phyloP scores from a whole-genome alignment of 2,797 vertebrate genomes.

The Miichthys miiuy region DNA sequence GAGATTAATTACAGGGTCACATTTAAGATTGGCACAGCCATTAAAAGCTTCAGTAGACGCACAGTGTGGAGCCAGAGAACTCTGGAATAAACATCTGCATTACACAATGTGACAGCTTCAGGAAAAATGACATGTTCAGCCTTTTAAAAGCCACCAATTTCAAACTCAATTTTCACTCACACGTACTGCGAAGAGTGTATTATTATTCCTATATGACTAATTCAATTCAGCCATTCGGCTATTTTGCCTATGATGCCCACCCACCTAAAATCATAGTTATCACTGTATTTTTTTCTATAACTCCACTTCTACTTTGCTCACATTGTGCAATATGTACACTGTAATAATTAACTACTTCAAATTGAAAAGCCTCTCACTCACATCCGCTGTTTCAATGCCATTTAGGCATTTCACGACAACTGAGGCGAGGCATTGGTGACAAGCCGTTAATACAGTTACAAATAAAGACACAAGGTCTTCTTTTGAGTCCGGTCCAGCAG shows the following conservation, averaged over 20 bases:
- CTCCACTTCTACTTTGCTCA: constrained; percentile 28
- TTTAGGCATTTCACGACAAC: constrained; percentile 32
- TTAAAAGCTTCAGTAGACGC: constrained; percentile 24
- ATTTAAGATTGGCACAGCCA: constrained; percentile 21
- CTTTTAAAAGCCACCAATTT: constrained; percentile 30
- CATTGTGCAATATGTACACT: neutral
- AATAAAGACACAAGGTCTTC: constrained; percentile 39
- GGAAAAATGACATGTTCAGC: constrained; percentile 29
- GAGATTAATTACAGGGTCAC: constrained; percentile 48
- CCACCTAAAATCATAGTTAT: constrained; percentile 6
- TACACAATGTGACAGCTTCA: constrained; percentile 25
- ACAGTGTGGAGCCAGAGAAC: neutral
- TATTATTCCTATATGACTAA: neutral
- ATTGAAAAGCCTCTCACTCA: constrained; percentile 28
- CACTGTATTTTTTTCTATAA: constrained; percentile 1
- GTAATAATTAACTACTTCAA: constrained; percentile 52
- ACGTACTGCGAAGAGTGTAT: constrained; percentile 2
- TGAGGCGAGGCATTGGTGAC: constrained; percentile 4
- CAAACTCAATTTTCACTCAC: constrained; percentile 5
- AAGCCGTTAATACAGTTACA: neutral
- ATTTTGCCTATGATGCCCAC: constrained; percentile 3
- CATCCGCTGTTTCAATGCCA: constrained; percentile 12
- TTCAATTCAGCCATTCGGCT: constrained; percentile 11
- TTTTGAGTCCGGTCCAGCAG: constrained; percentile 29
- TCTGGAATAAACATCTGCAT: constrained; percentile 36